Evolutionary conservation across 2,113 vertebrate genomes (phyloP).

Genomic region (Pangasianodon hypophthalmus): DNA sequence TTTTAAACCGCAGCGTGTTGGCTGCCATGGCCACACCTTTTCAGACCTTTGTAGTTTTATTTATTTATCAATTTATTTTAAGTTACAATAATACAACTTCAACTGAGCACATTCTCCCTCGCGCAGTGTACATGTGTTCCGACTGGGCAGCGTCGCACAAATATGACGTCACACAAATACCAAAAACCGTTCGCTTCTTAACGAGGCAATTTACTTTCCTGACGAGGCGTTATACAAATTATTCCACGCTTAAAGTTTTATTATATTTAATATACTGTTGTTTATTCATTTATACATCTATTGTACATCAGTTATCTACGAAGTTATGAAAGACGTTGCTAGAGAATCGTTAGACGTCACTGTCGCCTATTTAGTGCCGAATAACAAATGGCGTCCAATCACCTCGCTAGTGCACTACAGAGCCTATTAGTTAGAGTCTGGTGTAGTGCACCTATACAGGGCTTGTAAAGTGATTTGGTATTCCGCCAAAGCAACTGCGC

Average conservation of each 20-base stretch:
- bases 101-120: slow-evolving; percentile 4
- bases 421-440: background rate
- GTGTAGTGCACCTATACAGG: background rate
- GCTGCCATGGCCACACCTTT: slow-evolving; percentile 62
- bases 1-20: slow-evolving; percentile 70
- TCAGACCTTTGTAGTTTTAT: background rate
- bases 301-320: background rate
- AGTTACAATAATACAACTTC: background rate
- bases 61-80: too few species aligned
- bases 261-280: background rate
- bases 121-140: slow-evolving; percentile 46
- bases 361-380: background rate
- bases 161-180: slow-evolving; percentile 30
- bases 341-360: slow-evolving; percentile 2
- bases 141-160: slow-evolving; percentile 3
- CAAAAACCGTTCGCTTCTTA: background rate
- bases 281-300: background rate
- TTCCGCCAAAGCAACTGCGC: background rate
- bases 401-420: background rate
- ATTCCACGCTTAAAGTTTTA: background rate
- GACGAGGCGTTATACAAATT: background rate
- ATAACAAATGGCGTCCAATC: background rate
- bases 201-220: background rate
- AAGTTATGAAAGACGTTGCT: background rate
- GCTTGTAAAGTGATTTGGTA: background rate